Evolutionary conservation across 1,140 invertebrate genomes (phyloP).

Genomic region (Bombus confusus): DNA sequence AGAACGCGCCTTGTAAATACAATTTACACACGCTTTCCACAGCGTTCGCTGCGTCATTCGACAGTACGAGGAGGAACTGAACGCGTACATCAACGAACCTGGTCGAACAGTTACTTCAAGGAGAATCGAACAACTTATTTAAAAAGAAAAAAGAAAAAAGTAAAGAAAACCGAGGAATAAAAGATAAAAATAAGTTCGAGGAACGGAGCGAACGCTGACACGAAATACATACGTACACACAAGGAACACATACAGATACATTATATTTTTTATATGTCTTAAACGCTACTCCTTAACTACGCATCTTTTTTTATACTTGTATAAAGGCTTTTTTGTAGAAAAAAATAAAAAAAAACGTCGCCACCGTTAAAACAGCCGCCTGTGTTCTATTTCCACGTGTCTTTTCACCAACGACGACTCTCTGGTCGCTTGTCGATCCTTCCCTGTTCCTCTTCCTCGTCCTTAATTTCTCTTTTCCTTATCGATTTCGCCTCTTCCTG

Average conservation of each 20-base stretch:
- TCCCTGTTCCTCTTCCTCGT: constrained; percentile 36
- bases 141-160: background rate
- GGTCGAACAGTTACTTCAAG: background rate
- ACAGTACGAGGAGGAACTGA: constrained; percentile 19
- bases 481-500: background rate
- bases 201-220: constrained; percentile 52
- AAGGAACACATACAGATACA: constrained; percentile 54
- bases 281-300: constrained; percentile 75
- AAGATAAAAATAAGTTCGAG: background rate
- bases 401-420: background rate
- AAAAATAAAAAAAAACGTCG: constrained; percentile 80
- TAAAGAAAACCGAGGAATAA: background rate
- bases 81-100: background rate
- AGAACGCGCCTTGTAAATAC: constrained; percentile 73
- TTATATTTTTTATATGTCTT: constrained; percentile 76
- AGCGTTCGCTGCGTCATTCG: constrained; percentile 48
- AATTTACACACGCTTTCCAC: constrained; percentile 50
- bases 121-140: background rate
- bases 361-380: constrained; percentile 76
- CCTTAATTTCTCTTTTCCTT: constrained; percentile 29
- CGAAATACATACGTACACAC: constrained; percentile 32
- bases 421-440: too few relatives aligned
- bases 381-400: constrained; percentile 13
- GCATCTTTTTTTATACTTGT: constrained; percentile 81
- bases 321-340: constrained; percentile 82